These are phyloP conservation scores for Diadophis punctatus DNA, from an alignment of 2,113 vertebrate genomes.

Conservation along the genomic window DNA sequence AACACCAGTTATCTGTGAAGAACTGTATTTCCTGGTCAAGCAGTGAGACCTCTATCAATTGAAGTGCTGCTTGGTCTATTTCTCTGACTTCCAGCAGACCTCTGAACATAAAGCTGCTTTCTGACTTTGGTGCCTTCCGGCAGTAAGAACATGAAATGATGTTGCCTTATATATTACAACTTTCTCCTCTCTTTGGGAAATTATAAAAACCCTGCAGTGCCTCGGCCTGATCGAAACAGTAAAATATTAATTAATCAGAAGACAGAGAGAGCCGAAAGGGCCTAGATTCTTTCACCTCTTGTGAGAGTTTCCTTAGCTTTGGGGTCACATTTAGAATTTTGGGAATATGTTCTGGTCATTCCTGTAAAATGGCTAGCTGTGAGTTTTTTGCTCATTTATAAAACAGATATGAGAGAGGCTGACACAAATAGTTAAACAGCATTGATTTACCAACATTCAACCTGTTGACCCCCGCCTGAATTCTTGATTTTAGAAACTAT, in stretches of 20 bases:
- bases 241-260: neutral
- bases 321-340: neutral
- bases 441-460: neutral
- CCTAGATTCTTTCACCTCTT: neutral
- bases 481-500: neutral
- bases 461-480: neutral
- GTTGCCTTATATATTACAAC: neutral
- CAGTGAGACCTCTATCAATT: neutral
- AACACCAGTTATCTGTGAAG: neutral
- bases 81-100: neutral
- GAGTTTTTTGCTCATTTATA: neutral
- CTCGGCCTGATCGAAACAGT: neutral
- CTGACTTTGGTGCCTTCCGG: neutral
- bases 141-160: neutral
- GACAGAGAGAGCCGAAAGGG: neutral
- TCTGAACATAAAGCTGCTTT: neutral
- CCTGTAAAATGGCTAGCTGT: neutral
- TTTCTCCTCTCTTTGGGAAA: neutral
- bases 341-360: neutral
- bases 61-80: neutral
- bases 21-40: neutral
- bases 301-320: neutral
- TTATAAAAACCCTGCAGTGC: neutral
- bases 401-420: neutral
- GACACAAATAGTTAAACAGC: neutral